These are phyloP conservation scores for Crocidura indochinensis DNA, from an alignment of 2,797 vertebrate genomes.

Conservation along the genomic window DNA sequence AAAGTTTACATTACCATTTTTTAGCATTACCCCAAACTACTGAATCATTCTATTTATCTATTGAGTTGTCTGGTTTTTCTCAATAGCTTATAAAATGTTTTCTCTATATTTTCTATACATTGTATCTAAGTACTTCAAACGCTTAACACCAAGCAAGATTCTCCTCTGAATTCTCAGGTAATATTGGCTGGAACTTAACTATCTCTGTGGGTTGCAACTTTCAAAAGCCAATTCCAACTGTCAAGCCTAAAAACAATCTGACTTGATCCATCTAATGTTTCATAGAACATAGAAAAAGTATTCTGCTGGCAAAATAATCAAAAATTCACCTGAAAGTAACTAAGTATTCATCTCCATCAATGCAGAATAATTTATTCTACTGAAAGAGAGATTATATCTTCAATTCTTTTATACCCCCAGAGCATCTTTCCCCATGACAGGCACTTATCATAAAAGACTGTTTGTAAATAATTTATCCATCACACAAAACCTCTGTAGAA, in stretches of 20 bases:
- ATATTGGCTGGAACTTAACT: background rate
- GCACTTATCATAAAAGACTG: slow-evolving; percentile 18
- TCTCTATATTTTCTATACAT: background rate
- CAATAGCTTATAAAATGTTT: background rate
- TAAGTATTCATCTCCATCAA: background rate
- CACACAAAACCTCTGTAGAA: background rate
- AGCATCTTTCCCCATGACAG: background rate
- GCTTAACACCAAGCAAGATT: background rate
- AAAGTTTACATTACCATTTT: background rate
- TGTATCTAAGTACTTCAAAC: background rate
- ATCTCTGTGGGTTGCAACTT: background rate
- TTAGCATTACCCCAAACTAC: background rate
- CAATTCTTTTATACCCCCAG: background rate
- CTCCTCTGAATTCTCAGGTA: background rate
- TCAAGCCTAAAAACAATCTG: background rate
- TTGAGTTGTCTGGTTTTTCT: background rate
- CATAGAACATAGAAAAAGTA: background rate
- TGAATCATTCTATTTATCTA: background rate
- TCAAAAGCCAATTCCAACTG: slow-evolving; percentile 20
- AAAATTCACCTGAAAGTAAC: background rate
- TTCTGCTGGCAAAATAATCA: background rate
- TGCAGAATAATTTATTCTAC: background rate
- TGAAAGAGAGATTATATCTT: slow-evolving; percentile 1
- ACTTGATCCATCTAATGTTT: background rate
- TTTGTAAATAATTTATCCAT: slow-evolving; percentile 9